These are phyloP conservation scores for Goniozus legneri DNA, from an alignment of 1,140 invertebrate species.

Conservation along the genomic window DNA sequence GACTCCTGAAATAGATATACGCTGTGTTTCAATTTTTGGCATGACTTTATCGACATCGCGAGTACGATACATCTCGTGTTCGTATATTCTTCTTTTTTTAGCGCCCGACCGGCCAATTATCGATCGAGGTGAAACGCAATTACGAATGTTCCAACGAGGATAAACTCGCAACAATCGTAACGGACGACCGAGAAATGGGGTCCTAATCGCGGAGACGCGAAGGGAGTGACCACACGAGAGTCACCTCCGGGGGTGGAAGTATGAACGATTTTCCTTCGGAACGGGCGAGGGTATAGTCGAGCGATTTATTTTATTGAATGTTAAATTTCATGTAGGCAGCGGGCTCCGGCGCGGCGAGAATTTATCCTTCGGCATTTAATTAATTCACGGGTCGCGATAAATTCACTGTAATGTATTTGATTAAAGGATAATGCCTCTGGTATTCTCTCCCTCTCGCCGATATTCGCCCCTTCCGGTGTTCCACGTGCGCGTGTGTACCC, in stretches of 20 bases:
- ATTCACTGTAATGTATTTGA: constrained; percentile 56
- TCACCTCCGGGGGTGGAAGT: neutral
- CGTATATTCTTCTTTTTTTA: too few species aligned
- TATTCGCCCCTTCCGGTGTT: neutral
- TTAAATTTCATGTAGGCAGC: constrained; percentile 44
- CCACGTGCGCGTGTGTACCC: neutral
- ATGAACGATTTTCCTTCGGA: constrained; percentile 28
- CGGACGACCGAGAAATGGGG: constrained; percentile 2
- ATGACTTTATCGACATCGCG: too few species aligned
- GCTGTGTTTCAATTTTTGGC: too few species aligned
- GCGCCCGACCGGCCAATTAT: too few species aligned
- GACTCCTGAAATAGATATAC: too few species aligned
- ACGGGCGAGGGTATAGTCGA: constrained; percentile 14
- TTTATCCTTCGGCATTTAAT: constrained; percentile 56
- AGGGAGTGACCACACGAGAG: too few species aligned
- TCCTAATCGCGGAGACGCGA: too few species aligned
- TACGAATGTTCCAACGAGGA: too few species aligned
- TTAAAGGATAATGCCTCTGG: constrained; percentile 53
- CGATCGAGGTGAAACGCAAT: too few species aligned
- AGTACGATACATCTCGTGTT: too few species aligned
- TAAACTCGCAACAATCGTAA: too few species aligned
- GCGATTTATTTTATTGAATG: constrained; percentile 49
- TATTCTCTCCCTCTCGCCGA: constrained; percentile 20
- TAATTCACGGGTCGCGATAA: constrained; percentile 53
- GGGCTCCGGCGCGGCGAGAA: constrained; percentile 39